These are phyloP conservation scores for Macheiramphus alcinus DNA, from an alignment of 2,113 vertebrate species.

Conservation along the genomic window DNA sequence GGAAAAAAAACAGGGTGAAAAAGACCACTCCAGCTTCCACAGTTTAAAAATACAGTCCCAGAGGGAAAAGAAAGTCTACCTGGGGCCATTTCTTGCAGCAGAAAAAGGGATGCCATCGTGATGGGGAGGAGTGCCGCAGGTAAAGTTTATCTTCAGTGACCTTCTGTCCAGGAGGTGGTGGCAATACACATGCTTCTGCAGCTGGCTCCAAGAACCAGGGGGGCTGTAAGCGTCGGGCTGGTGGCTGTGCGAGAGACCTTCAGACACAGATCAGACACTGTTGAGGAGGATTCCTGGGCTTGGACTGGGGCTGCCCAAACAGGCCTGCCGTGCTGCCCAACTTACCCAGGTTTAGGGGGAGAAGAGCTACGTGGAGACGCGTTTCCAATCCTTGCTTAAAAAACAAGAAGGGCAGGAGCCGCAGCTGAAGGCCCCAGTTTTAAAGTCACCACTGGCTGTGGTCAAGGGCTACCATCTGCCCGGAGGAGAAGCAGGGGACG, in stretches of 20 bases:
- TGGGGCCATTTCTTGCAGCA: not conserved
- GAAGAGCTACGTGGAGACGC: not conserved
- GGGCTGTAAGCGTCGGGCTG: not conserved
- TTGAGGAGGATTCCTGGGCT: not conserved
- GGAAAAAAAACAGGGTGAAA: not conserved
- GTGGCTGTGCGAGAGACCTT: not conserved
- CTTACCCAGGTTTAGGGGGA: too few relatives aligned
- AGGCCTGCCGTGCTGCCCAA: accelerated
- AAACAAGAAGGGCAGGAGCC: not conserved
- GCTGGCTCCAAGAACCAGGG: not conserved
- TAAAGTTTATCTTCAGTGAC: not conserved
- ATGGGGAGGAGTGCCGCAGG: not conserved
- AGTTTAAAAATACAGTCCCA: not conserved
- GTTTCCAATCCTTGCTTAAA: not conserved
- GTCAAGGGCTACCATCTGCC: not conserved
- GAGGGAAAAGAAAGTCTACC: not conserved
- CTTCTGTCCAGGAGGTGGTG: accelerated
- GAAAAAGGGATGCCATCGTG: accelerated
- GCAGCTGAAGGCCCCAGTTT: not conserved
- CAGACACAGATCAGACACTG: too few relatives aligned
- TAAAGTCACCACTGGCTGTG: not conserved
- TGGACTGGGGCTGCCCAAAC: accelerated
- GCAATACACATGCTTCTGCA: accelerated
- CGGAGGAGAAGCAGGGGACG: accelerated
- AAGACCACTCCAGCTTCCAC: not conserved